Evolutionary conservation across 2,113 vertebrate genomes (phyloP), one percentile per base, ranked within the genome.

Genomic region (chimpanzee (Pan troglodytes)): DNA sequence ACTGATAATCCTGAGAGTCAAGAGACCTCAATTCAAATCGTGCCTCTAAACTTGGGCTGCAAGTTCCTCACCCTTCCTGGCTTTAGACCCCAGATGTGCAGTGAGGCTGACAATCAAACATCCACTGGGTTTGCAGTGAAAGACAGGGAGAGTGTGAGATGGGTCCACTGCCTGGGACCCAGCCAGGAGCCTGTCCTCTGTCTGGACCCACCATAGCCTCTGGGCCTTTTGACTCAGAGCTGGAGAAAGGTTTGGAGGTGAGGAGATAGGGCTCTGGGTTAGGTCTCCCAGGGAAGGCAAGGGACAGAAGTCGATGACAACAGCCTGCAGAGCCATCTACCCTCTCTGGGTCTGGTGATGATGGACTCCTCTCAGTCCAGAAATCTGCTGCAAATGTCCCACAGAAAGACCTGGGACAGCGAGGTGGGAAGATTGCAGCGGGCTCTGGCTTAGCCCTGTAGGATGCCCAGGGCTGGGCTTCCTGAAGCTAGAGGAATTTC

Each of bases 401-500:
- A 16, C 57, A 81, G 72, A 64, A 76, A 81, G 57, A 67, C 27
- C 68, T 35, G 22, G 45, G 20, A 8, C n/a, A 18, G 3, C 9
- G 12, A 72, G 27, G 43, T 30, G 70, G 43, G n/a, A 25, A 12
- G 40, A 78, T 32, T 96, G 57, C 50, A 27, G 8, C 17, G 64
- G 13, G 9, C 48, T 79, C 57, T 32, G 3, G 12, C 30, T 50
- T 40, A 23, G 86, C 22, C 57, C 52, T 0, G 22, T 64, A 40
- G 61, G 48, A 59, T 64, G 73, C 30, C 90, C n/a, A 13, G 23
- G 22, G 14, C 55, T 12, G 17, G 86, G 32, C 35, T 95, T 80
- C 57, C 55, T 90, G 20, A 13, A 38, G 59, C 78, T 80, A 22
- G 0, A 93, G 79, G 61, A 68, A 94, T 94, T 97, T 95, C 59